Conservation (phyloP, 2,888 invertebrate species). For the Lacanobia oleracea region DNA sequence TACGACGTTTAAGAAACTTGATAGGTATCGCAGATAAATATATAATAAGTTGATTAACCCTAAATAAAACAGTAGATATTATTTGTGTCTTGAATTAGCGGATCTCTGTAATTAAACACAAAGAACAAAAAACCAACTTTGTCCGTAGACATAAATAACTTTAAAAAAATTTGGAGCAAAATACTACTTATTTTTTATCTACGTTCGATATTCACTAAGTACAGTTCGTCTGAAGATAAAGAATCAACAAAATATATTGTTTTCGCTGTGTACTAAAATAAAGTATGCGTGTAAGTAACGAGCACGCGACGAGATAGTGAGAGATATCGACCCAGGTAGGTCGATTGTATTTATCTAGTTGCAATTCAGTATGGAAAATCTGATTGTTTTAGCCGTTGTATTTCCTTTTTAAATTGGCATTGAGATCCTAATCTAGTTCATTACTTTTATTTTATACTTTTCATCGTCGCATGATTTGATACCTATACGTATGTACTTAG, state of each 20-base stretch:
- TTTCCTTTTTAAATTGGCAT: slow-evolving; percentile 22
- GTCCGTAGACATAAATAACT: no score
- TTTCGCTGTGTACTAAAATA: slow-evolving; percentile 18
- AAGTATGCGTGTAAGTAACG: neutral
- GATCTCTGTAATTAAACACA: no score
- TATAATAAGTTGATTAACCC: no score
- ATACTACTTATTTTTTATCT: slow-evolving; percentile 18
- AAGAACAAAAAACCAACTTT: no score
- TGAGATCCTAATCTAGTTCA: neutral
- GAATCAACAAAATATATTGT: slow-evolving; percentile 20
- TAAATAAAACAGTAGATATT: no score
- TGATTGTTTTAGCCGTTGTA: slow-evolving; percentile 15
- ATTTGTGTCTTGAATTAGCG: no score
- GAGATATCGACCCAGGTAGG: slow-evolving; percentile 38
- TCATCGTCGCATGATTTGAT: neutral
- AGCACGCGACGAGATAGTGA: slow-evolving; percentile 52
- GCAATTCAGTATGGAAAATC: slow-evolving; percentile 38
- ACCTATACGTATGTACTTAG: no score
- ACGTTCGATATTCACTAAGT: slow-evolving; percentile 37
- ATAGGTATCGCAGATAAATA: no score
- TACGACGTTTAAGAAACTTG: no score
- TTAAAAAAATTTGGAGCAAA: no score
- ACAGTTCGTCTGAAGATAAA: slow-evolving; percentile 48
- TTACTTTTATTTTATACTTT: neutral
- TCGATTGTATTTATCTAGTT: slow-evolving; percentile 27